These are phyloP conservation scores for Polylopha cassiicola DNA, from an alignment of 2,888 invertebrate genomes.

Conservation along the genomic window DNA sequence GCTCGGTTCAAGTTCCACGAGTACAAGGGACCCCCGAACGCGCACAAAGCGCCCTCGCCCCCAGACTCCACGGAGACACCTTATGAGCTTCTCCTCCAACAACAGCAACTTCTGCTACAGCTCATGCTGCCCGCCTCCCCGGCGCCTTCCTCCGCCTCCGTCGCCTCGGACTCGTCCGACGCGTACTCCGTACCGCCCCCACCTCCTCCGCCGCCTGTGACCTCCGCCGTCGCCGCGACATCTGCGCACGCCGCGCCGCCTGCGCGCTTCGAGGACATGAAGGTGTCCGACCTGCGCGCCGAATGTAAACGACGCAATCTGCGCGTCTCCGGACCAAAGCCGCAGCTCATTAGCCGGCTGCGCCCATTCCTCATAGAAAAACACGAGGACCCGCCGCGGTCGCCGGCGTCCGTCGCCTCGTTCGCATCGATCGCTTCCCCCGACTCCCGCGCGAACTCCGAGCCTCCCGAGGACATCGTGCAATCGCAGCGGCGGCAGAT, in stretches of 20 bases:
- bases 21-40: constrained; percentile 89
- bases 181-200: constrained; percentile 68
- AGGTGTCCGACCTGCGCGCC: constrained; percentile 94
- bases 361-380: constrained; percentile 81
- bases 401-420: constrained; percentile 55
- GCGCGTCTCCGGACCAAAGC: constrained; percentile 97
- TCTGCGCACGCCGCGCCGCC: constrained; percentile 41
- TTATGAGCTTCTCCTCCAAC: constrained; percentile 93
- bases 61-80: constrained; percentile 83
- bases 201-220: constrained; percentile 65
- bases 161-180: constrained; percentile 58
- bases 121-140: constrained; percentile 86
- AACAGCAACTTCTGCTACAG: constrained; percentile 94
- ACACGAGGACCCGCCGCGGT: constrained; percentile 66
- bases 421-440: constrained; percentile 48
- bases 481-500: constrained; percentile 89
- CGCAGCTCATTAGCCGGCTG: constrained; percentile 93
- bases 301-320: constrained; percentile 95
- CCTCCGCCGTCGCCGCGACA: constrained; percentile 50
- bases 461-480: constrained; percentile 83
- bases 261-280: constrained; percentile 94
- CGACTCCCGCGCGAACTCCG: constrained; percentile 50
- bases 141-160: constrained; percentile 59
- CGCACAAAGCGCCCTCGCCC: constrained; percentile 83
- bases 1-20: constrained; percentile 95